A percentile compares a stretch with the other conserved stretches of the same genome.
Conservation (phyloP, 2,113 vertebrate genomes). For the Hydropotes inermis region DNA sequence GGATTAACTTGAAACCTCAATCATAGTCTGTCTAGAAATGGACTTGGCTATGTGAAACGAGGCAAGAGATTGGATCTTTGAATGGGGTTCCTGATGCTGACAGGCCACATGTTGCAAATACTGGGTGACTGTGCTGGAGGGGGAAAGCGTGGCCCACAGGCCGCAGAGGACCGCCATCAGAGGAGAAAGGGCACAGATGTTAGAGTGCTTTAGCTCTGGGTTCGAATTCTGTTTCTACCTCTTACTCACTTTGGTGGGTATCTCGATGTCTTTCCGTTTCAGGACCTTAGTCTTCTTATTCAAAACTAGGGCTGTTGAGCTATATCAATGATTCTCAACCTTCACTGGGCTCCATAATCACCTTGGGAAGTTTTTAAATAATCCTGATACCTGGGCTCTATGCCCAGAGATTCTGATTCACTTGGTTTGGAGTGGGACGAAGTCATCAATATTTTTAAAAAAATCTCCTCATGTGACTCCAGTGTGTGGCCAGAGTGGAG, state of each 20-base stretch:
- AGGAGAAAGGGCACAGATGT: background rate
- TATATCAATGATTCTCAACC: background rate
- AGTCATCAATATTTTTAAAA: background rate
- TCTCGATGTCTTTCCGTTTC: background rate
- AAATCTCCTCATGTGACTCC: background rate
- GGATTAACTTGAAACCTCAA: background rate
- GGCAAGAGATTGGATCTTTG: background rate
- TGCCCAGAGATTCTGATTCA: conserved; percentile 1
- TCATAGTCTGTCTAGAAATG: conserved; percentile 21
- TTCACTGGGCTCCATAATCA: background rate
- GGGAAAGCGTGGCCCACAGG: background rate
- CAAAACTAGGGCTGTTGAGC: background rate
- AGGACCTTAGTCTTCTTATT: background rate
- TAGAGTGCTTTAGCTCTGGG: background rate
- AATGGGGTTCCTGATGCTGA: background rate
- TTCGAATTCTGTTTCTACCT: background rate
- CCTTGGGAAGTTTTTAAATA: conserved; percentile 32
- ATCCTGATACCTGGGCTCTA: background rate
- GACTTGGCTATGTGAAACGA: conserved; percentile 32
- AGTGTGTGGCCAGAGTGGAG: background rate
- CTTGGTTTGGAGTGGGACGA: conserved; percentile 1
- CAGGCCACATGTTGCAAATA: background rate
- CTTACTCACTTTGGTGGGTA: background rate
- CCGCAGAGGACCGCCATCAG: background rate
- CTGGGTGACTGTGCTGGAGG: too few relatives aligned